Evolutionary conservation across 2,888 invertebrate species (phyloP), one percentile per base, ranked within the genome.

Genomic region (Trypoxylon attenuatum): DNA sequence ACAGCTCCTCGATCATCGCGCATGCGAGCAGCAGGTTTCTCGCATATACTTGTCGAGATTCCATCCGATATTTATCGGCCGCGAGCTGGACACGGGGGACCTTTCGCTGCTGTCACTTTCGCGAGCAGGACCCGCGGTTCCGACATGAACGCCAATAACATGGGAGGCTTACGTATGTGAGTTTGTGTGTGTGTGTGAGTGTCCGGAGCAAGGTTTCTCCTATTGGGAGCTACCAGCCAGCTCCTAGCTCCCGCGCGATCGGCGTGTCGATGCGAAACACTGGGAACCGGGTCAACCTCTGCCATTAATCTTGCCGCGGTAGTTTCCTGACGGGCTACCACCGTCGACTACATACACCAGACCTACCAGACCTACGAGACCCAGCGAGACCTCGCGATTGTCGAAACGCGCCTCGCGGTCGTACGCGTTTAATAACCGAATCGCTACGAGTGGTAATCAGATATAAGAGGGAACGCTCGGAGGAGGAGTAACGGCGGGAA

Each of bases 41-140:
- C 56, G 56, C 63, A 61, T 52, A 51, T 21, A 49, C 56, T 59
- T 56, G 68, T 64, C 72, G 55, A 25, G 63, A 61, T 68, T 68
- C 60, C 68, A 47, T 49, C 43, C 57, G 72, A 71, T 71, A 68
- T 64, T 71, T 71, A 71, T 71, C 71, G 71, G 46, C 54, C 52
- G 49, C 60, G 55, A 69, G 47, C 64, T 56, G 69, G 60, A 63
- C 66, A 58, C n/a, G n/a, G 56, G 52, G 29, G 58, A 59, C 50
- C 64, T 74, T 70, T 62, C 63, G 56, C 57, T 43, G 52, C 47
- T 75, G 68, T 71, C 68, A 62, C 62, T 71, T 68, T 59, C 55
- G 53, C 57, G 60, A 19, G 21, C 50, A n/a, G n/a, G 45, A 22
- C 5, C 22, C 61, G 56, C 41, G 58, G 39, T 51, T 19, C 29